phyloP scores from a whole-genome alignment of 2,888 invertebrate genomes.

The Ptilodon capucinus region DNA sequence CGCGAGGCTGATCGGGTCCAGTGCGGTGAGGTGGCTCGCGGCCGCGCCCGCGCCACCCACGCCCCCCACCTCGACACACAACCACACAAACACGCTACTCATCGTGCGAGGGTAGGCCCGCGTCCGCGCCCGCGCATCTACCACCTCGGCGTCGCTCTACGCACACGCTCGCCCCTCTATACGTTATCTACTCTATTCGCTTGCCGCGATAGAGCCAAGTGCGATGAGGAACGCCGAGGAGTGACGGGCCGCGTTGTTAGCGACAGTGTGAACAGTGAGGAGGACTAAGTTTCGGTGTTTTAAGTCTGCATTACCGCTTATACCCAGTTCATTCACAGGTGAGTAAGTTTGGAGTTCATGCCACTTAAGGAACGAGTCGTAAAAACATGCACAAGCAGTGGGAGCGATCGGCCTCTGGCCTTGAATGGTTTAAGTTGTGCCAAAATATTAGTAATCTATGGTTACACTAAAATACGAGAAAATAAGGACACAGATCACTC shows the following conservation, averaged over 20 bases:
- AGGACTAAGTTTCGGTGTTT: slow-evolving; percentile 61
- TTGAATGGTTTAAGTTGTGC: slow-evolving; percentile 68
- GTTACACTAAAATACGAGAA: slow-evolving; percentile 20
- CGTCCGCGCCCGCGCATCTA: slow-evolving; percentile 45
- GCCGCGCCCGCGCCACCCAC: slow-evolving; percentile 81
- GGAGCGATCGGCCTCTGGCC: slow-evolving; percentile 74
- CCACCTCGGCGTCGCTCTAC: slow-evolving; percentile 55
- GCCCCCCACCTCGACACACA: slow-evolving; percentile 84
- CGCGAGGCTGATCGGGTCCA: slow-evolving; percentile 82
- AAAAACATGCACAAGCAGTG: slow-evolving; percentile 78
- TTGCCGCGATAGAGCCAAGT: slow-evolving; percentile 45
- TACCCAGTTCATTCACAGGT: slow-evolving; percentile 70
- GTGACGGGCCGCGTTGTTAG: slow-evolving; percentile 64
- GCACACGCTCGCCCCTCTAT: slow-evolving; percentile 40
- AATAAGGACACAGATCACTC: slow-evolving; percentile 27
- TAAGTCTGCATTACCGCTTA: slow-evolving; percentile 69
- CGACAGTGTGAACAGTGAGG: slow-evolving; percentile 70
- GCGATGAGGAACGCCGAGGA: slow-evolving; percentile 66
- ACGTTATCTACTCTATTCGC: too few relatives aligned
- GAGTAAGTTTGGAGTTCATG: slow-evolving; percentile 74
- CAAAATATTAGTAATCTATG: slow-evolving; percentile 36
- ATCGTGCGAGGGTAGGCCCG: slow-evolving; percentile 64
- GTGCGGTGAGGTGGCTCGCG: slow-evolving; percentile 81
- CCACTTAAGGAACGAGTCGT: slow-evolving; percentile 68
- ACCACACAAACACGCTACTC: slow-evolving; percentile 82